Evolutionary conservation across 2,113 vertebrate species (phyloP), one percentile per base, ranked within the genome.

Genomic region (Mohoua ochrocephala): DNA sequence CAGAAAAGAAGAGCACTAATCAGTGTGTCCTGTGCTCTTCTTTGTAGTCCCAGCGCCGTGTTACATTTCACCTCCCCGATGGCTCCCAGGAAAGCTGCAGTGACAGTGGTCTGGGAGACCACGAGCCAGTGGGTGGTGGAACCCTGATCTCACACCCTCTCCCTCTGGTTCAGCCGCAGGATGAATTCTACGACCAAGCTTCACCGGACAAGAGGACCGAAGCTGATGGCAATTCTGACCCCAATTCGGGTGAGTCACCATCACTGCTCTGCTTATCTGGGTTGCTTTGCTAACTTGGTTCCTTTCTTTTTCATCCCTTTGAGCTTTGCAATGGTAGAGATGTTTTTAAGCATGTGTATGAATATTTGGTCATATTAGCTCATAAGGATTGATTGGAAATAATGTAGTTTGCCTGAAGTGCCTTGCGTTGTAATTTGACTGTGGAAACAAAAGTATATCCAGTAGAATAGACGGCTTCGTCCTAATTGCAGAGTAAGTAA

Each of bases 51-150:
- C 99, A 99, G 98, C 99, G 99, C 74, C 99, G 99, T 83, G 99
- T 99, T 98, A 99, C 99, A 87, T 99, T 99, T 98, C 99, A 99
- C 98, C 99, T 99, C 97, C 99, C 99, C 4, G 99, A 99, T 71
- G 99, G 99, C 98, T 99, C 99, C 97, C 99, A 99, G 98, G 99
- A 99, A 99, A 99, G 99, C 99, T 99, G 99, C 99, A 99, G 99
- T 99, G 99, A 99, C 98, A 99, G 99, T 98, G 99, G 99, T 98
- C 98, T 99, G 97, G 99, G 99, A 92, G 99, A 99, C 98, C 99
- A 99, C 94, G 99, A 99, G 98, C 99, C 99, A 56, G 98, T 99
- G 98, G 98, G 99, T 98, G 98, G 99, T 98, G 99, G 99, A 98
- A 98, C 98, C 95, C 98, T 99, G 98, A 99, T 99, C 98, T 99